Percentiles rank a stretch among this genome's conserved stretches.
Evolutionary conservation across 2,113 vertebrate genomes (phyloP).

Genomic region (Sceloporus tristichus): DNA sequence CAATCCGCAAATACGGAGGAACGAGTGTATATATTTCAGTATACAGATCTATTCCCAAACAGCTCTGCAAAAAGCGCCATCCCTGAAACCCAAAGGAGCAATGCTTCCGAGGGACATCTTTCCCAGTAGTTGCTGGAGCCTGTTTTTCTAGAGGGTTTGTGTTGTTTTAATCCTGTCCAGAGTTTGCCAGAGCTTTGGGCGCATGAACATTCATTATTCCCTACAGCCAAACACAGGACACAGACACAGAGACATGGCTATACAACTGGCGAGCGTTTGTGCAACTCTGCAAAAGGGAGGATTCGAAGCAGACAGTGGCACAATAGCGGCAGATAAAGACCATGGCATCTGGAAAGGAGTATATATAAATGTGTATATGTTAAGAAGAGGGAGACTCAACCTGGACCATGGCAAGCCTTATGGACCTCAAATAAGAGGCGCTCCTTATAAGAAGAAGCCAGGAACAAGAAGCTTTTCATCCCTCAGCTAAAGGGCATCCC

Average conservation of each 20-base stretch:
- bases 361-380: too few relatives aligned
- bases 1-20: too few relatives aligned
- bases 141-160: background rate
- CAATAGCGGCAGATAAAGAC: background rate
- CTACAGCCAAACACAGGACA: accelerated
- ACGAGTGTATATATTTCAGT: too few relatives aligned
- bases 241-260: background rate
- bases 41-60: too few relatives aligned
- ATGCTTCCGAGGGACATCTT: background rate
- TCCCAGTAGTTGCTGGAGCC: background rate
- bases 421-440: too few relatives aligned
- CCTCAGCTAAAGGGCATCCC: too few relatives aligned
- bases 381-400: too few relatives aligned
- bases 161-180: background rate
- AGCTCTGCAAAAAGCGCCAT: background rate
- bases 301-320: conserved; percentile 10
- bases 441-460: too few relatives aligned
- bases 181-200: conserved; percentile 31
- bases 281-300: conserved; percentile 40
- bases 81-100: background rate
- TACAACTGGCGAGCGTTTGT: background rate
- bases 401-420: too few relatives aligned
- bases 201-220: conserved; percentile 8
- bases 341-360: accelerated
- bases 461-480: too few relatives aligned